Evolutionary conservation across 2,797 vertebrate species (phyloP).

Genomic region (Centropyge bicolor): DNA sequence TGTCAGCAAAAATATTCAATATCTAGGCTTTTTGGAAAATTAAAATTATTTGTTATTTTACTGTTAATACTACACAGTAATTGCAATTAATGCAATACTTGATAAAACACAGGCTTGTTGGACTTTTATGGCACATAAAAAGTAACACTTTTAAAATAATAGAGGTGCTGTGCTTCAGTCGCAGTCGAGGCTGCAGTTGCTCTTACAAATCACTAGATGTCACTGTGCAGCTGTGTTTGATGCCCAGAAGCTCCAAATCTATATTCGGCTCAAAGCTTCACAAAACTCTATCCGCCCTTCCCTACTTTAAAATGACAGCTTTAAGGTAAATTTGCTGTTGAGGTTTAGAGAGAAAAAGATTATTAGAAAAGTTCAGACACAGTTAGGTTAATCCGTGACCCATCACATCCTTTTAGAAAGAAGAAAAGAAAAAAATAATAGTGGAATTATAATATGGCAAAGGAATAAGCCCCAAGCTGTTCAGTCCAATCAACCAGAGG

Average conservation of each 20-base stretch:
- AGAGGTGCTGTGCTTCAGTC: background rate
- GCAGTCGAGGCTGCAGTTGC: background rate
- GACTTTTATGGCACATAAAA: background rate
- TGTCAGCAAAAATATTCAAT: background rate
- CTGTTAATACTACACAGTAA: no score
- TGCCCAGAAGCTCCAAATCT: background rate
- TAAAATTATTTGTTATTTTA: no score
- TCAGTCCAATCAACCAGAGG: background rate
- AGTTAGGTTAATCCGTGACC: background rate
- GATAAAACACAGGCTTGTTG: background rate
- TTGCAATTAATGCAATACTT: background rate
- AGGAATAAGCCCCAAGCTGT: background rate
- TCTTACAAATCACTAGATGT: constrained; percentile 7
- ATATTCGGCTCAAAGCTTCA: background rate
- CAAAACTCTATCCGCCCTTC: background rate
- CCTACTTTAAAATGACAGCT: background rate
- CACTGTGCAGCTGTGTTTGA: background rate
- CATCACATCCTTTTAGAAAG: background rate
- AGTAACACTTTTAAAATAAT: background rate
- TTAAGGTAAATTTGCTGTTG: background rate
- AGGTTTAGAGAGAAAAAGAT: constrained; percentile 2
- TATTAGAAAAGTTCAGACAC: background rate
- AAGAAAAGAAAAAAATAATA: background rate
- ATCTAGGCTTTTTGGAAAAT: no score
- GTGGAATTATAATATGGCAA: background rate